phyloP scores from a whole-genome alignment of 2,888 invertebrate genomes.

The Hedya salicella region DNA sequence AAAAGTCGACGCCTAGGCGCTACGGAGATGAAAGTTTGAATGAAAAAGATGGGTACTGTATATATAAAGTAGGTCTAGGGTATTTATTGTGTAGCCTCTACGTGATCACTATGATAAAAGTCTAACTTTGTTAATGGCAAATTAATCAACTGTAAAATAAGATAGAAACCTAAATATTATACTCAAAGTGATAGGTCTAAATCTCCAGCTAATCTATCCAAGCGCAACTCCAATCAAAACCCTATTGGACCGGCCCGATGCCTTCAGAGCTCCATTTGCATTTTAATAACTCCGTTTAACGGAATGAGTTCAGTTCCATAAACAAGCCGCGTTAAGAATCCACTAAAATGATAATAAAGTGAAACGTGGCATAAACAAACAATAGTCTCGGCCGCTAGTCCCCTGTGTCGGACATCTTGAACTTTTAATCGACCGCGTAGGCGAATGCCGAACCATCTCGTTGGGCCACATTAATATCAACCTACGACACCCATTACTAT shows the following conservation, averaged over 20 bases:
- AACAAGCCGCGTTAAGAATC: conserved; percentile 40
- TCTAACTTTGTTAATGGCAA: too few relatives aligned
- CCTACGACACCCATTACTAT: conserved; percentile 62
- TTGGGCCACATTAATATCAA: conserved; percentile 58
- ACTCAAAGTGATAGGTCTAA: conserved; percentile 11
- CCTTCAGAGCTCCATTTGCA: conserved; percentile 37
- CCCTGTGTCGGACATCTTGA: conserved; percentile 43
- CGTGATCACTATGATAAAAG: too few relatives aligned
- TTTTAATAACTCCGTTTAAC: conserved; percentile 43
- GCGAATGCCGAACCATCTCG: conserved; percentile 66
- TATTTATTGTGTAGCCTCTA: too few relatives aligned
- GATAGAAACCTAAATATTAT: not conserved
- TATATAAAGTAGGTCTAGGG: too few relatives aligned
- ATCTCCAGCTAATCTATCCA: conserved; percentile 5
- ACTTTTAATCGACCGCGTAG: conserved; percentile 65
- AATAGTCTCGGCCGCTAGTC: conserved; percentile 18
- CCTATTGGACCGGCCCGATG: conserved; percentile 25
- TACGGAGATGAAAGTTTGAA: too few relatives aligned
- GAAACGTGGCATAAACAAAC: conserved; percentile 42
- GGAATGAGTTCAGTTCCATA: conserved; percentile 43
- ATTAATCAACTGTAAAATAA: not conserved
- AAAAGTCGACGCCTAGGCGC: too few relatives aligned
- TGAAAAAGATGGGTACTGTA: too few relatives aligned
- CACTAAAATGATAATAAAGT: conserved; percentile 44
- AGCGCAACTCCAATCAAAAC: conserved; percentile 30